phyloP scores from a whole-genome alignment of 2,888 invertebrate species.

The Sphaerophoria rueppellii region DNA sequence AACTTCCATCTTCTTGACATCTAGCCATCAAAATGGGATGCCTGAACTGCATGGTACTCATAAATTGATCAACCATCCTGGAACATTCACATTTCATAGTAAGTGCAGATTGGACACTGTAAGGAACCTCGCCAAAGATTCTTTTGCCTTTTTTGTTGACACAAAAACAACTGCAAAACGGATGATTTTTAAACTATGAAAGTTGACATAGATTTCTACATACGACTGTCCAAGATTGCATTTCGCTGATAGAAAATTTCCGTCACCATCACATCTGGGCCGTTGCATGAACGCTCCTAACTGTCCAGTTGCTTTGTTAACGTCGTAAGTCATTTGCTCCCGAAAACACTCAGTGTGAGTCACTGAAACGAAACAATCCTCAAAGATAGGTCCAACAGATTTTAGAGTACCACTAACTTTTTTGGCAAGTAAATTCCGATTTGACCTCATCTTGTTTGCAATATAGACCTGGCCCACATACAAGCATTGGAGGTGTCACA shows the following conservation, averaged over 20 bases:
- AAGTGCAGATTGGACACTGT: slow-evolving; percentile 80
- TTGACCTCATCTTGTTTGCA: slow-evolving; percentile 48
- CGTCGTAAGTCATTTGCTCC: slow-evolving; percentile 82
- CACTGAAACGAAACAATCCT: slow-evolving; percentile 65
- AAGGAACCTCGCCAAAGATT: slow-evolving; percentile 86
- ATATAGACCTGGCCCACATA: slow-evolving; percentile 84
- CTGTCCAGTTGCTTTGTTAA: slow-evolving; percentile 81
- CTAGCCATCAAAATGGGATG: slow-evolving; percentile 83
- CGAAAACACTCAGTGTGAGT: slow-evolving; percentile 69
- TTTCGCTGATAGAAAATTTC: slow-evolving; percentile 84
- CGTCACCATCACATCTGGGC: slow-evolving; percentile 86
- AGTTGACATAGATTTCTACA: slow-evolving; percentile 75
- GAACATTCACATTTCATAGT: slow-evolving; percentile 86
- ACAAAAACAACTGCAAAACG: slow-evolving; percentile 85
- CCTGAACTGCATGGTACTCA: slow-evolving; percentile 81
- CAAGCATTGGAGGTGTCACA: slow-evolving; percentile 83
- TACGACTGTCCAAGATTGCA: slow-evolving; percentile 88
- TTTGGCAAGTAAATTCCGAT: slow-evolving; percentile 81
- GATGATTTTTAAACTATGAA: background rate
- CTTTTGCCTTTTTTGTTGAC: slow-evolving; percentile 85
- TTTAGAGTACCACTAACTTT: slow-evolving; percentile 82
- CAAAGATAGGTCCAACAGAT: background rate
- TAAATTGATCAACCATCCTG: slow-evolving; percentile 83
- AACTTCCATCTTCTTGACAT: slow-evolving; percentile 87
- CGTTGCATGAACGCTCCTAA: slow-evolving; percentile 84